Percentiles rank a stretch among this genome's conserved stretches.
phyloP scores from a whole-genome alignment of 2,888 invertebrate genomes.

The Thelaira solivaga region DNA sequence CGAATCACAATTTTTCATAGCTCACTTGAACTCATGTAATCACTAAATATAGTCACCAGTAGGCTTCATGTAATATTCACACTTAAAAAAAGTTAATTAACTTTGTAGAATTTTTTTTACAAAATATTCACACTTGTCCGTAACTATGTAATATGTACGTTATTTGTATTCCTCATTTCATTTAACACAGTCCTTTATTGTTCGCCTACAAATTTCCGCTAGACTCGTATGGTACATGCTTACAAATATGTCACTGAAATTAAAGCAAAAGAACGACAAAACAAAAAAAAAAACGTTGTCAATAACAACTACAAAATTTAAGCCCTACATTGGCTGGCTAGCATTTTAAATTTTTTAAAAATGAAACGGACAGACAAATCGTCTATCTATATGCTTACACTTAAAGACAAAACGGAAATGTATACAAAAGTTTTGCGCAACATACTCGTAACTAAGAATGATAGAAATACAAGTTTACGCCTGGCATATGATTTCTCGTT shows the following conservation, averaged over 20 bases:
- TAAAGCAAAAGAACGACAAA: not conserved
- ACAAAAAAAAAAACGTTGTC: not conserved
- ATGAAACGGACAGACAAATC: not conserved
- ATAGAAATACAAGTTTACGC: too few species aligned
- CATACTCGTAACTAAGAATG: too few species aligned
- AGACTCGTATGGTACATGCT: not conserved
- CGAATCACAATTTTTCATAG: too few species aligned
- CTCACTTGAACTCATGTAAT: too few species aligned
- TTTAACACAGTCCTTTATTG: constrained; percentile 2
- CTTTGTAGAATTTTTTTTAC: too few species aligned
- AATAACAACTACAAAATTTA: constrained; percentile 32
- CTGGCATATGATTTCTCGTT: too few species aligned
- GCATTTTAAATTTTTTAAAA: not conserved
- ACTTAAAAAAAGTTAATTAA: too few species aligned
- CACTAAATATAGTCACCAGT: too few species aligned
- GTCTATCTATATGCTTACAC: not conserved
- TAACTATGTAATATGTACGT: too few species aligned
- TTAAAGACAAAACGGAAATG: constrained; percentile 46
- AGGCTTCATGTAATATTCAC: too few species aligned
- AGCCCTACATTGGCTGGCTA: constrained; percentile 27
- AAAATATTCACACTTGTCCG: too few species aligned
- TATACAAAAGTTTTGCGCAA: constrained; percentile 12
- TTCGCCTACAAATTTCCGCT: constrained; percentile 56
- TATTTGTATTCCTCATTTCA: too few species aligned
- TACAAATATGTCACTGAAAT: constrained; percentile 17